Evolutionary conservation across 2,888 invertebrate species (phyloP).

Genomic region (Pammene aurita): DNA sequence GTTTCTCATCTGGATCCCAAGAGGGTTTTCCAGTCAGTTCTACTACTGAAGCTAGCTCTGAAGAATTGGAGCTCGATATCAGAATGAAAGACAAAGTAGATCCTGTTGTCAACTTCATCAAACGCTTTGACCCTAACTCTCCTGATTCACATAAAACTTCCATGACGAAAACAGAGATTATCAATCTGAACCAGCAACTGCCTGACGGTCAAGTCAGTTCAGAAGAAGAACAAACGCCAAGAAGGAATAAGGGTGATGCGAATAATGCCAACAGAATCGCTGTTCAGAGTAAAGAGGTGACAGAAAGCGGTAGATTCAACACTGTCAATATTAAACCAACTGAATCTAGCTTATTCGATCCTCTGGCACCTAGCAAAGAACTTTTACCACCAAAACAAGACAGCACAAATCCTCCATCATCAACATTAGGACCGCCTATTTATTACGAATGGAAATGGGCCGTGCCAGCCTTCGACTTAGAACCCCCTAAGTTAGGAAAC

Average conservation of each 20-base stretch:
- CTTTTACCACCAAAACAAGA: constrained; percentile 83
- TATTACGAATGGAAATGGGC: constrained; percentile 87
- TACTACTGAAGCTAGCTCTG: constrained; percentile 55
- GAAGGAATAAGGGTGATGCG: constrained; percentile 62
- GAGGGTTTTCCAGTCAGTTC: constrained; percentile 60
- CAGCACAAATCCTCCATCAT: constrained; percentile 64
- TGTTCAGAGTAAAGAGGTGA: constrained; percentile 59
- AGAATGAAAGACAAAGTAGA: constrained; percentile 58
- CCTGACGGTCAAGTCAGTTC: constrained; percentile 70
- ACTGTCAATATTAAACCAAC: constrained; percentile 63
- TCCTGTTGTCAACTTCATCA: constrained; percentile 72
- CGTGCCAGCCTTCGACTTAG: constrained; percentile 83
- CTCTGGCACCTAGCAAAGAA: constrained; percentile 61
- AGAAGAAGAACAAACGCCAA: constrained; percentile 69
- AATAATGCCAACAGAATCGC: constrained; percentile 62
- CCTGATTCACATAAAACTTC: constrained; percentile 67
- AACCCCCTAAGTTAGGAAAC: constrained; percentile 79
- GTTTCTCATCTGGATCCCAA: constrained; percentile 56
- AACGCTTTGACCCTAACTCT: constrained; percentile 75
- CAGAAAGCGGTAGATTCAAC: constrained; percentile 59
- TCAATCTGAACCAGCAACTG: constrained; percentile 67
- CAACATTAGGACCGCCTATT: constrained; percentile 85
- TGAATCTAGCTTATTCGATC: constrained; percentile 40
- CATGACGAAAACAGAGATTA: constrained; percentile 72
- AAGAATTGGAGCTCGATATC: constrained; percentile 54